Evolutionary conservation across 2,797 vertebrate genomes (phyloP), one percentile per base, ranked within the genome.

Genomic region (Vultur gryphus): DNA sequence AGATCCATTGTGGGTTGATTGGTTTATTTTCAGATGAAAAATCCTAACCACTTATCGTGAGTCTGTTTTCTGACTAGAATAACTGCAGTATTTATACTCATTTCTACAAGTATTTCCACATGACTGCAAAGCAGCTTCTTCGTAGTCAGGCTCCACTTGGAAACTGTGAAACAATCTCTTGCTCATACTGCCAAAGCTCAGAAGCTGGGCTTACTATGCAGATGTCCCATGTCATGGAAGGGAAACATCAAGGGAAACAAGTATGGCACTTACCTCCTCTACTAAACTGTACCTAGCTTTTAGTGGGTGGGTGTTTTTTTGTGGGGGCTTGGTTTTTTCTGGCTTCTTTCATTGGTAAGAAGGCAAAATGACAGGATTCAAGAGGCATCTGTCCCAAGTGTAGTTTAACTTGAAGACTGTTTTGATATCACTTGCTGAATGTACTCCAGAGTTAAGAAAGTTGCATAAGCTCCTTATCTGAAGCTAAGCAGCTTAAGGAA

Each of bases 381-480:
- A 67, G 49, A 39, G 48, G 19, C 31, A n/a, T 31, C 62, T 59
- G 66, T 78, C 66, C 87, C 43, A 26, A 48, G 72, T 25, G 57
- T 57, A 33, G 16, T 49, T 57, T 43, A 11, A 46, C 73, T 70
- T 86, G 41, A 66, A 44, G 84, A 31, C 59, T 65, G 37, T 31
- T 87, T 79, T 79, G 71, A 31, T 93, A 48, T 43, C 84, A 7
- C 24, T 84, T 85, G 69, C 39, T 65, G 70, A 72, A 44, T 39
- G 61, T 75, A 77, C 67, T 90, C 43, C 80, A 58, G 91, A 77
- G 85, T 84, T 88, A 16, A 20, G 39, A 9, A 90, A 90, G 58
- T 89, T 96, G 58, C 29, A 19, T 93, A 95, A 96, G 95, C 96
- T 91, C 35, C 87, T 97, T 96, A 92, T 81, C 84, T 84, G 52